Conservation (phyloP, 2,888 invertebrate genomes). For the Phengaris arion region DNA sequence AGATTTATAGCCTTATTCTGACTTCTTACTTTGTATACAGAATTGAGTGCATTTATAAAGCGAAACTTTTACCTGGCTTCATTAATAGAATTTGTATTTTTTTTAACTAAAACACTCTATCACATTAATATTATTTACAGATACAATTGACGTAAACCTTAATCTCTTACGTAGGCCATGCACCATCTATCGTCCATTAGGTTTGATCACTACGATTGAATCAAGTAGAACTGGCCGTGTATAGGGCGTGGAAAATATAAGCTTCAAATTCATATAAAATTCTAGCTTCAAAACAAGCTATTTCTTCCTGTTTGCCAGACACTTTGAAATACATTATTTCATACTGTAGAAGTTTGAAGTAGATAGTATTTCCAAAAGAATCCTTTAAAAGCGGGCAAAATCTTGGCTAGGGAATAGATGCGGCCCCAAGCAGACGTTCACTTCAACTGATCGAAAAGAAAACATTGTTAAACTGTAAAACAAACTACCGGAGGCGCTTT, state of each 20-base stretch:
- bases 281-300: neutral
- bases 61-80: too few relatives aligned
- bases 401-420: slow-evolving; percentile 44
- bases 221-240: too few relatives aligned
- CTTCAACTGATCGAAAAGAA: slow-evolving; percentile 64
- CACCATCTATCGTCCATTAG: too few relatives aligned
- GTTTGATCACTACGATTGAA: too few relatives aligned
- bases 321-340: slow-evolving; percentile 13
- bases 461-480: slow-evolving; percentile 73
- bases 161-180: too few relatives aligned
- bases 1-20: slow-evolving; percentile 30
- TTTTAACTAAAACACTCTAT: too few relatives aligned
- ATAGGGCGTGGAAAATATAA: too few relatives aligned
- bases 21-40: neutral
- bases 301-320: neutral
- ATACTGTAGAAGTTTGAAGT: neutral
- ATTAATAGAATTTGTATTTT: too few relatives aligned
- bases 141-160: too few relatives aligned
- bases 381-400: slow-evolving; percentile 44
- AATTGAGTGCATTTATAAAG: neutral
- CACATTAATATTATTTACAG: too few relatives aligned
- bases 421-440: slow-evolving; percentile 60
- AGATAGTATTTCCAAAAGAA: slow-evolving; percentile 7
- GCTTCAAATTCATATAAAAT: neutral
- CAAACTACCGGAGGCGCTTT: slow-evolving; percentile 61